Evolutionary conservation across 2,888 invertebrate species (phyloP), one percentile per base, ranked within the genome.

Genomic region (Philereme vetulata): DNA sequence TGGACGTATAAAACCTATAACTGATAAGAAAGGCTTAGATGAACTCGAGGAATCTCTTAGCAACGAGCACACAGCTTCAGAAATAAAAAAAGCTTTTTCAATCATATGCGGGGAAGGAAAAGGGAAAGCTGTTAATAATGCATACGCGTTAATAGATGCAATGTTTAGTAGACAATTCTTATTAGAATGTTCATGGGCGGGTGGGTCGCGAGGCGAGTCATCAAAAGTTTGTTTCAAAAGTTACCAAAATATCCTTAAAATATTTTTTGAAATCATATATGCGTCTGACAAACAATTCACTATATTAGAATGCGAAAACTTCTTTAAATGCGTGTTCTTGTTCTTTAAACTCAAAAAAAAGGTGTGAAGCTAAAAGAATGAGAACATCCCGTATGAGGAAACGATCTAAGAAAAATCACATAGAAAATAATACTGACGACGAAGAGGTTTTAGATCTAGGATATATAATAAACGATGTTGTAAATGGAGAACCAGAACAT

Each of bases 321-420:
- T 49, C 38, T 36, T 57, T 59, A 49, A 68, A 70, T 71, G 50
- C 58, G 63, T 70, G 53, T 55, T 54, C 48, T n/a, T n/a, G n/a
- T n/a, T n/a, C n/a, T n/a, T 57, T 60, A 62, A 57, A 40, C 63
- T 60, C 61, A 58, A 63, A 7, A 4, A 21, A 32, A 45, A 6
- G 45, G 11, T 32, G 4, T n/a, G 7, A 7, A 7, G 5, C 45
- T 3, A 45, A 21, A 11, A 11, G 2, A 3, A 21, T 32, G 45
- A 45, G 45, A 7, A 8, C 7, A 4, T 45, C 45, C 7, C 3
- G 6, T 32, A 4, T 21, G n/a, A 45, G 6, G 21, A 11, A 45
- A 4, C 11, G 45, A 8, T 4, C 2, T 1, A 45, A 45, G 21
- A 32, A 5, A 5, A 45, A 32, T 5, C 5, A 21, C 9, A 42